Conservation (phyloP, 1,140 invertebrate species). For the Psilanteris sp. region DNA sequence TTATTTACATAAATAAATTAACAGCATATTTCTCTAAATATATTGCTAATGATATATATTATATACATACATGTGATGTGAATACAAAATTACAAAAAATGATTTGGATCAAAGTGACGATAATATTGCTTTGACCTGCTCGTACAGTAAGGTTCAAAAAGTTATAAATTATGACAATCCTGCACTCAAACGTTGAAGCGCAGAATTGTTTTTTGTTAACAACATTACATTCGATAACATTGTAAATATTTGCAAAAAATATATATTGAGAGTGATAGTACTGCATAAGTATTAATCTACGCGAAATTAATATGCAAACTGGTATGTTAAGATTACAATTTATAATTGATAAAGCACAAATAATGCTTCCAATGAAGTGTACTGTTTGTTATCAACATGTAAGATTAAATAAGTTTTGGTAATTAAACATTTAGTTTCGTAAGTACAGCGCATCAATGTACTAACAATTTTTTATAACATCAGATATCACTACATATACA, state of each 20-base stretch:
- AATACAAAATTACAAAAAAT: constrained; percentile 10
- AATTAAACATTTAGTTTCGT: too few species aligned
- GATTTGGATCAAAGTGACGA: background rate
- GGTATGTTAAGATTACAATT: constrained; percentile 13
- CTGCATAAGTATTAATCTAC: constrained; percentile 13
- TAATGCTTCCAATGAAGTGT: background rate
- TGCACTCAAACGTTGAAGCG: constrained; percentile 18
- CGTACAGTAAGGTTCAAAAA: background rate
- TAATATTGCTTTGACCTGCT: constrained; percentile 5
- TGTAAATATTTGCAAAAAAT: constrained; percentile 40
- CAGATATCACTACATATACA: too few species aligned
- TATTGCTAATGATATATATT: too few species aligned
- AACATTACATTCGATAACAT: constrained; percentile 6
- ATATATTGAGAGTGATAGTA: constrained; percentile 35
- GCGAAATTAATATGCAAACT: constrained; percentile 10
- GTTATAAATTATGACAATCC: constrained; percentile 35
- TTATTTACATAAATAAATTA: too few species aligned
- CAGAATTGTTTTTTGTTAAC: constrained; percentile 22
- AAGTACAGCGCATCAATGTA: too few species aligned
- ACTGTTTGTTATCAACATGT: background rate
- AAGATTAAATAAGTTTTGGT: too few species aligned
- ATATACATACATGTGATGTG: too few species aligned
- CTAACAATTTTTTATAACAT: too few species aligned
- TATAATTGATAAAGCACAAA: background rate
- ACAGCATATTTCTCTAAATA: too few species aligned